phyloP scores from a whole-genome alignment of 2,113 vertebrate species.

The Boulengerochromis microlepis region DNA sequence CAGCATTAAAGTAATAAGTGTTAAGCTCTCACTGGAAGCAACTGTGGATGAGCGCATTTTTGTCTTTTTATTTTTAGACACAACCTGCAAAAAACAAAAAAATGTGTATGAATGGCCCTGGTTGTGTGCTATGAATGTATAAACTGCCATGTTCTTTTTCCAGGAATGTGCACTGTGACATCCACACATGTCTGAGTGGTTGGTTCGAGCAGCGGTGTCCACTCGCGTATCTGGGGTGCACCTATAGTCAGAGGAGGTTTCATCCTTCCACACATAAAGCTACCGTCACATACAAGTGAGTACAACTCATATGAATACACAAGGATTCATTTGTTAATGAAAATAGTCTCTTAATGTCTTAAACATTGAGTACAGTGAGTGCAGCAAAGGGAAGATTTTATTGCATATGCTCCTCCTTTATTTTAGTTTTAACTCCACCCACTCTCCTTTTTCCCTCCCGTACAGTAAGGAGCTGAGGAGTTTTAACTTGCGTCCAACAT shows the following conservation, averaged over 20 bases:
- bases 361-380: background rate
- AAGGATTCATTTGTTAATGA: background rate
- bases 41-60: background rate
- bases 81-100: background rate
- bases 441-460: background rate
- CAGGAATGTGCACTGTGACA: slow-evolving; percentile 87
- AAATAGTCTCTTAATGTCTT: background rate
- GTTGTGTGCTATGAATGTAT: background rate
- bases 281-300: slow-evolving; percentile 76
- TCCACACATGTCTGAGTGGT: slow-evolving; percentile 83
- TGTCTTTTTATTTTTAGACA: background rate
- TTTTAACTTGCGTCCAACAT: slow-evolving; percentile 83
- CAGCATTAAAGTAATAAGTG: background rate
- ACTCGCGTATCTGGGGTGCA: slow-evolving; percentile 89
- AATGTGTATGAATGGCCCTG: background rate
- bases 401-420: background rate
- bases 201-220: slow-evolving; percentile 97
- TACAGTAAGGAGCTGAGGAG: slow-evolving; percentile 75
- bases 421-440: background rate
- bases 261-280: slow-evolving; percentile 78
- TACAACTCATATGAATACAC: background rate
- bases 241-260: slow-evolving; percentile 84
- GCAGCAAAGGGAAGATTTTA: background rate
- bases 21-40: background rate
- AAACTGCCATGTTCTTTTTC: background rate